These are phyloP conservation scores for Prorops nasuta DNA, from an alignment of 1,140 invertebrate species.

Conservation along the genomic window DNA sequence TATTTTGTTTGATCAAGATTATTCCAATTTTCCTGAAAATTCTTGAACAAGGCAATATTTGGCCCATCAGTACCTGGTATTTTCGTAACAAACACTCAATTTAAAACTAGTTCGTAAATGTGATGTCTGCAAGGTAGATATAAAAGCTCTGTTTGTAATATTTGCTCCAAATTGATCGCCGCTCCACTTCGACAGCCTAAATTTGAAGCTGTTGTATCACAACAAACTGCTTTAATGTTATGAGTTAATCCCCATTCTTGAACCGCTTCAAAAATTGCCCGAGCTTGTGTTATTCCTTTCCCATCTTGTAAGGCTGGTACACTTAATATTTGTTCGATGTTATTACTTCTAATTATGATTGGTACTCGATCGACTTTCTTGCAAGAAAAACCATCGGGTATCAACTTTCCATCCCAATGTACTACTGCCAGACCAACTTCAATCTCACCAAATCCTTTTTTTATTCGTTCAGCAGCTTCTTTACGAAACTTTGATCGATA, in stretches of 20 bases:
- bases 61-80: conserved; percentile 29
- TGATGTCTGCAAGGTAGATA: conserved; percentile 35
- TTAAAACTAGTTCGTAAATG: conserved; percentile 30
- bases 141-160: conserved; percentile 27
- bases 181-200: conserved; percentile 25
- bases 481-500: conserved; percentile 13
- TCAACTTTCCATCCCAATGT: conserved; percentile 25
- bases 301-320: conserved; percentile 8
- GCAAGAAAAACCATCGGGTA: conserved; percentile 8
- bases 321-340: conserved; percentile 5
- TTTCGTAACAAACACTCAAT: conserved; percentile 16
- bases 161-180: conserved; percentile 24
- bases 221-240: conserved; percentile 30
- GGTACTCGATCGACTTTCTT: conserved; percentile 14
- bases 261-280: conserved; percentile 1
- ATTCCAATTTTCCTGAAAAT: conserved; percentile 28
- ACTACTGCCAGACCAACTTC: conserved; percentile 12
- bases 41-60: conserved; percentile 36
- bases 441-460: conserved; percentile 14
- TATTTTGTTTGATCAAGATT: conserved; percentile 23
- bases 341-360: conserved; percentile 7
- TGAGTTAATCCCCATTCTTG: conserved; percentile 7
- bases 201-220: conserved; percentile 35
- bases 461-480: conserved; percentile 4
- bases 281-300: conserved; percentile 2